Evolutionary conservation across 2,888 invertebrate genomes (phyloP).

Genomic region (Hermodice carunculata): DNA sequence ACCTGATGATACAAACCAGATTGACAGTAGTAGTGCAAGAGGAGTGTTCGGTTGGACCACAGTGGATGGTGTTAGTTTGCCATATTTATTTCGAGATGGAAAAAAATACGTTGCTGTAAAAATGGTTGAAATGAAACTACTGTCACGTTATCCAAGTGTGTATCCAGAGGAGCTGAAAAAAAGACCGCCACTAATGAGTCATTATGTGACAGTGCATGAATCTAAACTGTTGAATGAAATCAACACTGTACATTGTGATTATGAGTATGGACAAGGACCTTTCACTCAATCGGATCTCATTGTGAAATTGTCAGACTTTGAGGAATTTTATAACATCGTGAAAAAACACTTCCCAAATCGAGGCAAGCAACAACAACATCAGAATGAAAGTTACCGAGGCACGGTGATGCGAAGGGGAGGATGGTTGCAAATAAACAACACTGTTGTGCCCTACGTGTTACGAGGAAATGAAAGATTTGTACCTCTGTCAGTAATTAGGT

Average conservation of each 20-base stretch:
- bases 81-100: constrained; percentile 86
- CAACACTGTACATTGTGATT: constrained; percentile 91
- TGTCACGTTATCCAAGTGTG: constrained; percentile 61
- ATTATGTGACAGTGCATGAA: constrained; percentile 92
- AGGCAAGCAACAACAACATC: constrained; percentile 38
- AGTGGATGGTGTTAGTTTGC: constrained; percentile 80
- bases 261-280: constrained; percentile 87
- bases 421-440: constrained; percentile 78
- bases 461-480: constrained; percentile 79
- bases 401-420: constrained; percentile 38
- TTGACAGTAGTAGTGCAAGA: constrained; percentile 70
- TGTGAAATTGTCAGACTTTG: constrained; percentile 88
- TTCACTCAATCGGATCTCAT: constrained; percentile 92
- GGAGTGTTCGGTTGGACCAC: constrained; percentile 90
- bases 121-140: constrained; percentile 90
- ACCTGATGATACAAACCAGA: too few species aligned
- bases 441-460: constrained; percentile 92
- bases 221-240: constrained; percentile 92
- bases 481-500: constrained; percentile 75
- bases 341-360: constrained; percentile 65
- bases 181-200: constrained; percentile 90
- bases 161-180: constrained; percentile 87
- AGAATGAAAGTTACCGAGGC: constrained; percentile 2
- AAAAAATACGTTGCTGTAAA: constrained; percentile 94
- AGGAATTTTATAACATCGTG: constrained; percentile 88